These are phyloP conservation scores for Hydrocynus forskahlii DNA, from an alignment of 2,797 vertebrate genomes.

Conservation along the genomic window DNA sequence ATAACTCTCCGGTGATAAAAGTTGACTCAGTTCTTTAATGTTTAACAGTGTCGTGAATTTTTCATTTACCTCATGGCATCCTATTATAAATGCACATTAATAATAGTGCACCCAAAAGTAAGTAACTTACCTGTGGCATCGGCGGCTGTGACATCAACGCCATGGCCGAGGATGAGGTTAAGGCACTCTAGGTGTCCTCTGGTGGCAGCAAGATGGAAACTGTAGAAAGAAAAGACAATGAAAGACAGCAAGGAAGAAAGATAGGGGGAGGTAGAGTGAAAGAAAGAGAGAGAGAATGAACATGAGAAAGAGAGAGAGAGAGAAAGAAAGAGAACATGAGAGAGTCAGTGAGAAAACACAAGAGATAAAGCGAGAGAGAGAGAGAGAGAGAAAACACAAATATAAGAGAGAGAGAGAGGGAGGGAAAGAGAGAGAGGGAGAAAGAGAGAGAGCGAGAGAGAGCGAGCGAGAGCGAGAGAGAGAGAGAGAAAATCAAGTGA, in stretches of 20 bases:
- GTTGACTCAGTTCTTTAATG: background rate
- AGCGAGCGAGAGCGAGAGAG: background rate
- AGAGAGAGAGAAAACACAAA: background rate
- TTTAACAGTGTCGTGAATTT: background rate
- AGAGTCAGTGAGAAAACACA: slow-evolving; percentile 1
- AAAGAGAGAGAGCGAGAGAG: background rate
- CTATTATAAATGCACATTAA: background rate
- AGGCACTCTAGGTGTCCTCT: slow-evolving; percentile 94
- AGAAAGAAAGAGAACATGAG: background rate
- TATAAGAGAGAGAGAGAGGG: background rate
- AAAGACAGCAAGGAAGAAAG: background rate
- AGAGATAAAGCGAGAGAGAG: no score
- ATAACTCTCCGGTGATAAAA: background rate
- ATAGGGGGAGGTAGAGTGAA: background rate
- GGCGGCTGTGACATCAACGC: slow-evolving; percentile 85
- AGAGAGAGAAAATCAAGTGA: background rate
- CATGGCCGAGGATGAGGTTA: slow-evolving; percentile 88
- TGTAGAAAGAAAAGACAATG: slow-evolving; percentile 55
- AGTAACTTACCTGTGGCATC: slow-evolving; percentile 86
- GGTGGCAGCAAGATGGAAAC: slow-evolving; percentile 93
- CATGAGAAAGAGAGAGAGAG: no score
- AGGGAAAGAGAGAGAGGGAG: background rate
- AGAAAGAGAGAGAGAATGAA: background rate
- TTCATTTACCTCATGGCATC: background rate
- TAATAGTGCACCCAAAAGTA: background rate